Evolutionary conservation across 1,140 invertebrate genomes (phyloP), one percentile per base, ranked within the genome.

Genomic region (Phymorhynchus buccinoides): DNA sequence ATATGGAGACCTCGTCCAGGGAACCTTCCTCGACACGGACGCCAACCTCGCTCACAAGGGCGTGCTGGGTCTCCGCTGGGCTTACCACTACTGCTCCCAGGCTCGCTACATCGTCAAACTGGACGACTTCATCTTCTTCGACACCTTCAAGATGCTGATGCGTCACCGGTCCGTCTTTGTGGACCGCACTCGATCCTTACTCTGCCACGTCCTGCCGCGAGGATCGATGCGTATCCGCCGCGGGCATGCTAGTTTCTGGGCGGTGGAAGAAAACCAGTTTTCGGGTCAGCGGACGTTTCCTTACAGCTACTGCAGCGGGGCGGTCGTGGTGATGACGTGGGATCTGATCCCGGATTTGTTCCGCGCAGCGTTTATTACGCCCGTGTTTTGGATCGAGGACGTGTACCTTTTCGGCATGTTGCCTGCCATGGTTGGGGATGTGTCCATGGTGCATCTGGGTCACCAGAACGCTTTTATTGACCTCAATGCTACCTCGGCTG

Each of bases 121-220:
- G 92, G 97, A 98, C 91, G 97, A 98, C 92, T 97, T 98, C 90
- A 96, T 96, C 85, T 95, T 97, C 62, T 94, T 97, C 30, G 96
- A 97, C 93, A 89, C 97, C 6, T 95, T 95, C 52, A 84, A 86
- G 22, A 42, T 91, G 9, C 39, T 91, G 32, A 68, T 85, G 3
- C 48, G 86, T 12, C 62, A 86, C 41, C 75, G 85, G 18, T 68
- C 73, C 3, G 42, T 52, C 7, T 83, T 86, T 9, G 81, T 68
- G 27, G 62, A 82, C 37, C 78, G 81, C n/a, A 66, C 62, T 12
- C 18, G 66, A 12, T 56, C 81, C 41, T 87, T 90, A 42, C n/a
- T 86, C 9, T 90, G 90, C 75, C 84, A 88, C 66, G 56, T 88
- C 27, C 81, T 86, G 44, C 35, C 39, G 0, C 83, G 79, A 32